Percentiles rank a stretch among this genome's conserved stretches.
Evolutionary conservation across 1,140 invertebrate species (phyloP).

Genomic region (Cotesia typhae): DNA sequence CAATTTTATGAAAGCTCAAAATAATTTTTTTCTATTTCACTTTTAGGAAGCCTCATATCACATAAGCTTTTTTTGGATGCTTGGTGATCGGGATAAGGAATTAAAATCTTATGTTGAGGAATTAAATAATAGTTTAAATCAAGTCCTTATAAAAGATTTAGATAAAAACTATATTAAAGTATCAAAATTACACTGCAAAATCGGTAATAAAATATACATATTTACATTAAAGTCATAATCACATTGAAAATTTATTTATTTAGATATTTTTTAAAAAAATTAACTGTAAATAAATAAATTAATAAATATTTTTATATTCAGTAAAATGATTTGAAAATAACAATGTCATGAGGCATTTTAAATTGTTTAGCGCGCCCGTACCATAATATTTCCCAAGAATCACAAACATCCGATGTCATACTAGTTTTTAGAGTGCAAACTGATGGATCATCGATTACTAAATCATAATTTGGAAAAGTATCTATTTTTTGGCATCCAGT

Average conservation of each 20-base stretch:
- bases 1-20: slow-evolving; percentile 10
- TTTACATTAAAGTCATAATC: slow-evolving; percentile 49
- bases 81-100: slow-evolving; percentile 68
- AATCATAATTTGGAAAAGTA: slow-evolving; percentile 42
- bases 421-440: slow-evolving; percentile 53
- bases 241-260: slow-evolving; percentile 21
- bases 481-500: slow-evolving; percentile 52
- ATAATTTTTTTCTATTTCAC: slow-evolving; percentile 34
- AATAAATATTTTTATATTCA: slow-evolving; percentile 30
- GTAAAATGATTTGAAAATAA: slow-evolving; percentile 50
- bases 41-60: slow-evolving; percentile 76
- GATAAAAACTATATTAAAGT: slow-evolving; percentile 53
- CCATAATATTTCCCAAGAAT: slow-evolving; percentile 57
- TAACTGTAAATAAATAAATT: slow-evolving; percentile 38
- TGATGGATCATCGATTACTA: slow-evolving; percentile 49
- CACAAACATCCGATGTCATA: slow-evolving; percentile 48
- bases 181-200: slow-evolving; percentile 59
- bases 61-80: slow-evolving; percentile 73
- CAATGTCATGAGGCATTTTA: slow-evolving; percentile 51
- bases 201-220: slow-evolving; percentile 61
- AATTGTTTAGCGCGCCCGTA: slow-evolving; percentile 43
- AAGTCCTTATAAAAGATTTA: slow-evolving; percentile 53
- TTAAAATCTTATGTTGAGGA: slow-evolving; percentile 60
- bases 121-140: slow-evolving; percentile 58
- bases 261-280: neutral